A percentile compares a stretch with the other conserved stretches of the same genome.
Conservation (phyloP, 2,888 invertebrate genomes). For the Hirtodrosophila cameraria region DNA sequence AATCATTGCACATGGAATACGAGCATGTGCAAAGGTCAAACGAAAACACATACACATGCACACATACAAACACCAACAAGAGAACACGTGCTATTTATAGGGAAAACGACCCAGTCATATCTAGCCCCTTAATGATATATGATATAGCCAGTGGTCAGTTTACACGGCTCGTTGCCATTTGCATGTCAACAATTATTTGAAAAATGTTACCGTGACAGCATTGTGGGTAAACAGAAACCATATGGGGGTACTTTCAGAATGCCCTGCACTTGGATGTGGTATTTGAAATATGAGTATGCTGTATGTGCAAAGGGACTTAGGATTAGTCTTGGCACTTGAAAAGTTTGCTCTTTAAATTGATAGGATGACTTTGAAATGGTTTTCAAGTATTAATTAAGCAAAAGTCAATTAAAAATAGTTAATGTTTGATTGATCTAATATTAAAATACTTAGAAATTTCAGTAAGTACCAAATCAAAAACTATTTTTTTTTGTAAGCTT, state of each 20-base stretch:
- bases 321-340: too few species aligned
- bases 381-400: too few species aligned
- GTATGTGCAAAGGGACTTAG: too few species aligned
- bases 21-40: conserved; percentile 60
- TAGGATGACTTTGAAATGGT: too few species aligned
- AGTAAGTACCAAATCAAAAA: too few species aligned
- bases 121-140: conserved; percentile 56
- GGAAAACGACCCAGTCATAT: conserved; percentile 52
- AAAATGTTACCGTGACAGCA: conserved; percentile 51
- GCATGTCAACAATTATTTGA: conserved; percentile 59
- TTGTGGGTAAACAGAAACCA: conserved; percentile 68
- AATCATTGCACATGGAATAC: conserved; percentile 63
- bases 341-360: too few species aligned
- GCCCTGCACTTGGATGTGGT: not conserved
- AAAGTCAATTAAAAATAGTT: too few species aligned
- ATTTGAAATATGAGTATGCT: not conserved
- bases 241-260: conserved; percentile 33
- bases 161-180: conserved; percentile 71
- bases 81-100: conserved; percentile 74
- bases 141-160: conserved; percentile 59
- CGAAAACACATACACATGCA: conserved; percentile 14
- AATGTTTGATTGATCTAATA: too few species aligned
- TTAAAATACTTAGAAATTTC: too few species aligned
- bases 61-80: conserved; percentile 6
- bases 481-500: too few species aligned